Base-by-base conservation (phyloP, 2,113 vertebrate genomes). In the Limanda limanda region DNA sequence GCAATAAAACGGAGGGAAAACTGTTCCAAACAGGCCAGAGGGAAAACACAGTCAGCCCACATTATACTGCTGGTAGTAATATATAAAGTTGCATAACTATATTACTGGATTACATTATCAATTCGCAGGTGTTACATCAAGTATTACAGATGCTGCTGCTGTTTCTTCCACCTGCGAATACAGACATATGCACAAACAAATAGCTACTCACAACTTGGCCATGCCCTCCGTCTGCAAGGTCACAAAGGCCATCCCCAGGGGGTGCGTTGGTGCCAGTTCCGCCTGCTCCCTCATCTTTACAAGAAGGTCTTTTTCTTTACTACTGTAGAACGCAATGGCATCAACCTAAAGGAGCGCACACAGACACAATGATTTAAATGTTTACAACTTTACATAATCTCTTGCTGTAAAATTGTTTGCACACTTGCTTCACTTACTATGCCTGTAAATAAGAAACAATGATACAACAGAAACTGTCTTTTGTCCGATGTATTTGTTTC, bases 191-290 rank as follows among this genome's bases (percentile, higher is more conserved):
- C 7, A 35, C 25, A 12, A 31, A 42, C 18, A 56, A 37, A 24
- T 61, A 25, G 20, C 15, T 68, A 95, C 96, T 96, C 90, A 99
- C 98, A 91, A 94, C 57, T 95, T 95, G 71, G 97, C 96, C 97
- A 97, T 99, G 42, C 94, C 93, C 70, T 97, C 95, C 4, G 95
- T 96, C 85, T 96, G 93, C 79, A 99, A 93, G 7, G 97, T 97
- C 86, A 99, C 94, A 12, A 98, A 99, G 65, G 96, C 98, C 82
- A 99, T 95, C 76, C 97, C 97, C 78, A 99, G 88, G 0, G 96
- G 93, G 57, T 83, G 88, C 65, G 88, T 69, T 68, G 86, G 90
- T 18, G 94, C 93, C 27, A 23, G 63, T 64, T 92, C 62, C 20
- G 93, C 90, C 71, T 97, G 92, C 71, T 83, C 88, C 2, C 83